Evolutionary conservation across 2,113 vertebrate species (phyloP), one percentile per base, ranked within the genome.

Genomic region (Ochotona curzoniae): DNA sequence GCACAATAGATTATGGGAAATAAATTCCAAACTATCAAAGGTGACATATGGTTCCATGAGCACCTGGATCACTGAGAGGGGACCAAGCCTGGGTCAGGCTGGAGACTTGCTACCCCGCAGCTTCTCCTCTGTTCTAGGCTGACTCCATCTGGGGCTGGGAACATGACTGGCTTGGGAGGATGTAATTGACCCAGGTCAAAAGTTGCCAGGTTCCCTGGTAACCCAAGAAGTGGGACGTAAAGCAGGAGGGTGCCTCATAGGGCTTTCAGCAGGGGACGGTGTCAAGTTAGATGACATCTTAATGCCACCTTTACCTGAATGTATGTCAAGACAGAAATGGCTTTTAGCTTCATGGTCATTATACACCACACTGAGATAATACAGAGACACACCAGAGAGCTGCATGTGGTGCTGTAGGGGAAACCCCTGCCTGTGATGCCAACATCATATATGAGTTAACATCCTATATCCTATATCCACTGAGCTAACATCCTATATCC

Each of bases 301-400:
- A 69, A 73, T 5, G 26, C 23, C 3, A 3, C 15, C 3, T 69
- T 13, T 26, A 69, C 74, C 35, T 73, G 8, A 28, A 21, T 35
- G 2, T 57, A 30, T 18, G 64, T 57, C 63, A 28, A 54, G 28
- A 76, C 3, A 81, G 4, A 80, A 63, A 35, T 7, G 3, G 73
- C 38, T 47, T 84, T 60, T 18, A 30, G 60, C 47, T 85, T 87
- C 57, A 51, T 51, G 9, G 14, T 73, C 69, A 81, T 93, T 44
- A 70, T 93, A 81, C 54, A 21, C 17, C 32, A 73, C 38, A 79
- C 9, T 69, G 83, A 83, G 82, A 89, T 82, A 90, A 81, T 35
- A 20, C 35, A 88, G 83, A 93, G 32, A 76, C 18, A 18, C 17
- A 57, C 54, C 17, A 18, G 54, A 15, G 54, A 18, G 13, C 54